Base-by-base conservation (phyloP, 2,113 vertebrate species). In the Trematocara marginatum region DNA sequence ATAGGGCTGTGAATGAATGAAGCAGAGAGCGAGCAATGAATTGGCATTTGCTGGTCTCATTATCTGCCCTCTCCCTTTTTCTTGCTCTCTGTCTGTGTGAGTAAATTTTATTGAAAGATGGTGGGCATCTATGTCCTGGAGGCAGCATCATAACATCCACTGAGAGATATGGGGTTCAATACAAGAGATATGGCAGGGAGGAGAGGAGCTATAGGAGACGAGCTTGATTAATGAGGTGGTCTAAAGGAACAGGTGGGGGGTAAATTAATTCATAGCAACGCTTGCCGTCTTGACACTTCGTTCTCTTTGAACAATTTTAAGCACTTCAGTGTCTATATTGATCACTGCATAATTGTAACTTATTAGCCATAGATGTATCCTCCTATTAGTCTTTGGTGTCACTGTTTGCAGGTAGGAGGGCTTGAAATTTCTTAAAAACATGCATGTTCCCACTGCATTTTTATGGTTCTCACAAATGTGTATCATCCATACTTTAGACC, bases 181-280 rank as follows among this genome's bases (percentile, higher is more conserved):
- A 56, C 81, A 53, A 79, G 69, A 92, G 88, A 81, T 81, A 61
- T 84, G 71, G 57, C 56, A 52, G 59, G 35, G 45, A 79, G 47
- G 80, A 61, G 59, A 64, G 66, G 23, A 71, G 69, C 34, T 51
- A 64, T 80, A 66, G 84, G 79, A 89, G 85, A 69, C 1, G 5
- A 51, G 74, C 78, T 91, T 91, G 92, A 94, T 93, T 86, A 85
- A 94, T 81, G 85, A 80, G 23, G 45, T 54, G 78, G 78, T 78
- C 53, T 51, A 23, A 66, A 84, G 69, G 18, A 89, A 31, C 3
- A 23, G 31, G 85, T 15, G 35, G 59, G 51, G 81, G 82, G 56
- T 10, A 9, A 78, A 82, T 80, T 78, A 81, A 88, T 88, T 79
- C 78, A 71, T 57, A 40, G 66, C 35, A 35, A 20, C 2, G 3